Evolutionary conservation across 2,888 invertebrate species (phyloP), one percentile per base, ranked within the genome.

Genomic region (Silvanus unidentatus): DNA sequence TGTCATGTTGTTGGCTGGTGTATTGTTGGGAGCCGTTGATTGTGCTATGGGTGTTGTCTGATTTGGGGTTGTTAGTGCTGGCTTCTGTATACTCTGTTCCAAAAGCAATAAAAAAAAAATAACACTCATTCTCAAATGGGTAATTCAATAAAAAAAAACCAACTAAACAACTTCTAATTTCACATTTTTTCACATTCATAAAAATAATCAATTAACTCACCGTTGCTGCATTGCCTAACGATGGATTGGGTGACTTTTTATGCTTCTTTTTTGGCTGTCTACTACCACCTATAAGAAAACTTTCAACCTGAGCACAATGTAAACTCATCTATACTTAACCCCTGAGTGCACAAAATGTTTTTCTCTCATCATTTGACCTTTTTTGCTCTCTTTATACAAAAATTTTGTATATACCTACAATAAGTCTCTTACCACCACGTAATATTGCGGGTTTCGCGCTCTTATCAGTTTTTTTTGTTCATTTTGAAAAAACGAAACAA

Each of bases 201-300:
- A 22, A 22, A 22, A 22, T 22, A 22, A 22, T 8, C 3, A 22
- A 22, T 5, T 22, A 22, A 64, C 66, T 66, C 50, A 66, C 66
- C 59, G 53, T 35, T 40, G 58, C 52, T 40, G 58, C 45, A 49
- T 60, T 57, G 45, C 59, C 53, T 47, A 58, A 49, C 62, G 69
- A 45, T 57, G 66, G 65, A 55, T 68, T 71, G 2, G 72, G 64
- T 22, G 70, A 73, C 66, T 77, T 77, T 73, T 77, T 77, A 49
- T 75, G 59, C 70, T 77, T 78, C 72, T 78, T 78, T 69, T 77
- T 74, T 16, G 73, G 69, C 11, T 74, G 74, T 52, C 76, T 72
- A 63, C 62, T 73, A 40, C 63, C 65, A 65, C 68, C 70, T 70
- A 69, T 44, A 71, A 70, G 12, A 32, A 32, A 22, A 22, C 22